A percentile compares a stretch with the other conserved stretches of the same genome.
Conservation (phyloP, 2,888 invertebrate genomes). For the Perithous albicinctus region DNA sequence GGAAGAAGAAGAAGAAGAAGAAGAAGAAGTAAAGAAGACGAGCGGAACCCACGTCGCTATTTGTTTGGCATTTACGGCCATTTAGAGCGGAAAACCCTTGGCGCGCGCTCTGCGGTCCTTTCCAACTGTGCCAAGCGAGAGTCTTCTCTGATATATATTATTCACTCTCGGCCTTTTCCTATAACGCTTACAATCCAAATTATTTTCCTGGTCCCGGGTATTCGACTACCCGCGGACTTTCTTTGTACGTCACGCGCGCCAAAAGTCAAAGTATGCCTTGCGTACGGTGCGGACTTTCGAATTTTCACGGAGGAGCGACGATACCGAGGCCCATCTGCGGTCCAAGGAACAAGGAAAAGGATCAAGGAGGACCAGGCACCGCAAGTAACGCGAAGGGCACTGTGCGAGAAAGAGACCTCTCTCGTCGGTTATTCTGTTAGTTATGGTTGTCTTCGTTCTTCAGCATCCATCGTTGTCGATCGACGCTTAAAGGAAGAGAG, state of each 20-base stretch:
- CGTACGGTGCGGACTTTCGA: slow-evolving; percentile 62
- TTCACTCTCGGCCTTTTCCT: slow-evolving; percentile 3
- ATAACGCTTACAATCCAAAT: slow-evolving; percentile 30
- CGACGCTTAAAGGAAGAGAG: slow-evolving; percentile 28
- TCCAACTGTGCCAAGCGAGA: slow-evolving; percentile 55
- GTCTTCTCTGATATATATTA: slow-evolving; percentile 41
- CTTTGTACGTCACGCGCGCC: slow-evolving; percentile 44
- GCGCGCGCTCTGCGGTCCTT: slow-evolving; percentile 68
- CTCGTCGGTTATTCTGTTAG: slow-evolving; percentile 51
- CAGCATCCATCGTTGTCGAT: slow-evolving; percentile 24
- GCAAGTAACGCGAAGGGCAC: not conserved
- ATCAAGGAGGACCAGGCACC: slow-evolving; percentile 15
- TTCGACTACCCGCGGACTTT: slow-evolving; percentile 29
- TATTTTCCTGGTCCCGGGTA: slow-evolving; percentile 49
- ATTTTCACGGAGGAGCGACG: slow-evolving; percentile 61
- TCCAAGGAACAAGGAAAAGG: slow-evolving; percentile 51
- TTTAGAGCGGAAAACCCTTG: slow-evolving; percentile 75
- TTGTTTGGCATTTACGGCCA: slow-evolving; percentile 79
- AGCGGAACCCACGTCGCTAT: slow-evolving; percentile 74
- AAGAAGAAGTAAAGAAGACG: slow-evolving; percentile 48
- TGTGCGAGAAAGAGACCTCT: slow-evolving; percentile 18
- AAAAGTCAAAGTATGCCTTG: not conserved
- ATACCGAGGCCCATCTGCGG: slow-evolving; percentile 58
- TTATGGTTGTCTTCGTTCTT: slow-evolving; percentile 48
- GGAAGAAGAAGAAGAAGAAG: slow-evolving; percentile 18